Conservation (phyloP, 1,140 invertebrate species). For the Trissolcus basalis region DNA sequence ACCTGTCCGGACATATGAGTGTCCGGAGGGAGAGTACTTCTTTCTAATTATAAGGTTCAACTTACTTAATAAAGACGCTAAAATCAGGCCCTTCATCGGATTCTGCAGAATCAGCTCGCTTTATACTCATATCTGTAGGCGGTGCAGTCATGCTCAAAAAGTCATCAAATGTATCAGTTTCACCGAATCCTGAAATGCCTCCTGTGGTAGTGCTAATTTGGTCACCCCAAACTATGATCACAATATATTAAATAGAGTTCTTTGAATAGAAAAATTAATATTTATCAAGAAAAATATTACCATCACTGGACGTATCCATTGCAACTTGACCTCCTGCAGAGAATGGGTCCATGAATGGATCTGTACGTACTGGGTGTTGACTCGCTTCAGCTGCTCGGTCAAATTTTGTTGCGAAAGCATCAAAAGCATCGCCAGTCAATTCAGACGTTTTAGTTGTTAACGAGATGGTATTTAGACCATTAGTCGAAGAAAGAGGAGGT, state of each 20-base stretch:
- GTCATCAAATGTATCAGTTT: conserved; percentile 87
- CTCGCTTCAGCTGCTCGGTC: conserved; percentile 80
- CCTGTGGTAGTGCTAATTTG: conserved; percentile 67
- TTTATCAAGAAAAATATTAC: conserved; percentile 58
- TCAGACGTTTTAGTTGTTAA: conserved; percentile 72
- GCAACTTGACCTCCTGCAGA: conserved; percentile 65
- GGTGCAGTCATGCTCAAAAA: conserved; percentile 88
- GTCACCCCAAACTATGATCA: conserved; percentile 79
- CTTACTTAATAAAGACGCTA: conserved; percentile 86
- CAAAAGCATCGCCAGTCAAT: conserved; percentile 81
- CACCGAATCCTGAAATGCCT: conserved; percentile 79
- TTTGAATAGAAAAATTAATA: neutral
- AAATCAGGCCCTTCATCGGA: conserved; percentile 87
- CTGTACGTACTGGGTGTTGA: conserved; percentile 65
- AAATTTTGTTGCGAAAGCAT: conserved; percentile 91
- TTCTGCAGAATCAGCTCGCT: conserved; percentile 83
- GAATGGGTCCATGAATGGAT: conserved; percentile 78
- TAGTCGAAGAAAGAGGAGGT: conserved; percentile 23
- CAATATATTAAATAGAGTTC: neutral
- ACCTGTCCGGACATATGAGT: too few species aligned
- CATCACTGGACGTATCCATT: conserved; percentile 76
- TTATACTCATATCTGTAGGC: conserved; percentile 77
- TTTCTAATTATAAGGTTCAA: conserved; percentile 20
- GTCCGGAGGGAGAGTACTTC: too few species aligned
- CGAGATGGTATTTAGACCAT: conserved; percentile 63